Evolutionary conservation across 2,888 invertebrate genomes (phyloP).

Genomic region (Habrosyne pyritoides): DNA sequence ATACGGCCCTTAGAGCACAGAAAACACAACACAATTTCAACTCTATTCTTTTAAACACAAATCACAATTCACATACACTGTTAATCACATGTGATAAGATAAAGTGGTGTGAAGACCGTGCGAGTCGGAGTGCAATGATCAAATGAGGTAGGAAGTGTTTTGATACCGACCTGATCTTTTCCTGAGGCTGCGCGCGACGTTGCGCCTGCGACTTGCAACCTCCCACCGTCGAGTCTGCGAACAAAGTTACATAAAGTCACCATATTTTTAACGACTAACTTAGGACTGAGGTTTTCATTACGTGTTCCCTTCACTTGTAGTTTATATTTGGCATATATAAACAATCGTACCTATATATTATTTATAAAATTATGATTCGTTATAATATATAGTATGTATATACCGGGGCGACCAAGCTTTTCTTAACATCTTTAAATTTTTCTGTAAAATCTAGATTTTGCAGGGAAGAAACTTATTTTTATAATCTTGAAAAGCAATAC

Average conservation of each 20-base stretch:
- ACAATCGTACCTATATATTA: too few species aligned
- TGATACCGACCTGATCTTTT: constrained; percentile 72
- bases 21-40: constrained; percentile 30
- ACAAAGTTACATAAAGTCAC: constrained; percentile 69
- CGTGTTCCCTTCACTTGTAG: neutral
- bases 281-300: neutral
- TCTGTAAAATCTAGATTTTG: too few species aligned
- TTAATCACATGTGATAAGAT: constrained; percentile 21
- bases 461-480: too few species aligned
- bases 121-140: constrained; percentile 48
- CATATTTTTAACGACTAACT: constrained; percentile 32
- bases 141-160: constrained; percentile 68
- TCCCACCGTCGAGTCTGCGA: constrained; percentile 72
- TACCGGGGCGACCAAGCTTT: too few species aligned
- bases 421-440: too few species aligned
- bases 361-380: neutral
- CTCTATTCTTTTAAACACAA: constrained; percentile 12
- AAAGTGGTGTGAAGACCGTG: constrained; percentile 46
- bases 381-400: too few species aligned
- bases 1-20: constrained; percentile 29
- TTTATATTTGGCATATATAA: neutral
- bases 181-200: constrained; percentile 64
- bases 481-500: too few species aligned
- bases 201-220: constrained; percentile 68
- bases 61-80: constrained; percentile 13